These are phyloP conservation scores for Cariama cristata DNA, from an alignment of 2,113 vertebrate species.

Conservation along the genomic window DNA sequence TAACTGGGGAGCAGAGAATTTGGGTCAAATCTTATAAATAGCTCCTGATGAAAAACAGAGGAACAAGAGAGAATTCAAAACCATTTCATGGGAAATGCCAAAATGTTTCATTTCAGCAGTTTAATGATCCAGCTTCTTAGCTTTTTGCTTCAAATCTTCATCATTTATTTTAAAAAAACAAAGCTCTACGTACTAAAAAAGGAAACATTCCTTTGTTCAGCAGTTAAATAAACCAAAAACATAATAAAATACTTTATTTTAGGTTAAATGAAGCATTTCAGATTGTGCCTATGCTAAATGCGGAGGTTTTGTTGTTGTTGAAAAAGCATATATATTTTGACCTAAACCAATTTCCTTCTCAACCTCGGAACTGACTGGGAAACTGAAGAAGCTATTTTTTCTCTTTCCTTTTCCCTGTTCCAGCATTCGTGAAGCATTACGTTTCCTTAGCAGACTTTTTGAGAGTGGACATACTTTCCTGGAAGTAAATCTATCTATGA, in stretches of 20 bases:
- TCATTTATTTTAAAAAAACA: background rate
- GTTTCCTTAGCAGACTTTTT: background rate
- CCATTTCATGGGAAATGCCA: slow-evolving; percentile 14
- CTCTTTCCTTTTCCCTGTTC: background rate
- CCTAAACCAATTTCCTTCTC: background rate
- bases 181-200: background rate
- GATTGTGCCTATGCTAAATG: background rate
- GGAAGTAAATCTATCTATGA: background rate
- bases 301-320: background rate
- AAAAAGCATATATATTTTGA: background rate
- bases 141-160: slow-evolving; percentile 28
- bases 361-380: background rate
- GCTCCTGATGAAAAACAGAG: slow-evolving; percentile 32
- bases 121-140: slow-evolving; percentile 21
- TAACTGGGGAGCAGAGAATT: slow-evolving; percentile 37
- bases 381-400: background rate
- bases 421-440: background rate
- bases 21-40: slow-evolving; percentile 68
- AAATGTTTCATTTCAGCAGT: slow-evolving; percentile 14
- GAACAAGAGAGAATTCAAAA: slow-evolving; percentile 32
- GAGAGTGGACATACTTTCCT: background rate
- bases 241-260: background rate
- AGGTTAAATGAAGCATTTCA: background rate
- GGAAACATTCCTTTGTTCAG: background rate
- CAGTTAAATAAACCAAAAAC: background rate